phyloP scores from a whole-genome alignment of 2,888 invertebrate species.

The Torymus tubicola region DNA sequence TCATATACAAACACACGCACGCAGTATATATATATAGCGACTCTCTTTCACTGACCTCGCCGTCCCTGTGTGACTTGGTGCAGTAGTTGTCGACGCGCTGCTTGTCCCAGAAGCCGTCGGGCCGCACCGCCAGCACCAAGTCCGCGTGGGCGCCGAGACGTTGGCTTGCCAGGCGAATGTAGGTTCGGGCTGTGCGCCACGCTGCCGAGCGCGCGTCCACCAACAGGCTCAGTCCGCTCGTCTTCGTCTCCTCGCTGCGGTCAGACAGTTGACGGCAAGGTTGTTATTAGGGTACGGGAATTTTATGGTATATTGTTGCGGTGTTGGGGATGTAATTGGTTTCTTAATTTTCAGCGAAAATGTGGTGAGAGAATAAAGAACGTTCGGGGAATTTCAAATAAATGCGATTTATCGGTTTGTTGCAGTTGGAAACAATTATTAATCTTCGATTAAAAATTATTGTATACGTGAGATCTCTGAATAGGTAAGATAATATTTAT shows the following conservation, averaged over 20 bases:
- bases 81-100: constrained; percentile 82
- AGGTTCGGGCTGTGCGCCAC: constrained; percentile 81
- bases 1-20: background rate
- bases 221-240: constrained; percentile 80
- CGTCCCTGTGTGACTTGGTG: constrained; percentile 80
- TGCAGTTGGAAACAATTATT: too few species aligned
- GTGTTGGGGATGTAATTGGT: too few species aligned
- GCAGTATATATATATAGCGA: background rate
- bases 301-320: too few species aligned
- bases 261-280: too few species aligned
- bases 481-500: too few species aligned
- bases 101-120: constrained; percentile 87
- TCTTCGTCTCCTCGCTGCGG: constrained; percentile 74
- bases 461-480: too few species aligned
- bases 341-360: too few species aligned
- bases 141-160: constrained; percentile 73
- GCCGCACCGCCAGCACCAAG: constrained; percentile 82
- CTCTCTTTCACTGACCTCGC: constrained; percentile 77
- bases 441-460: too few species aligned
- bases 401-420: too few species aligned
- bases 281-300: too few species aligned
- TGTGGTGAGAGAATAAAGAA: too few species aligned
- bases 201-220: constrained; percentile 82
- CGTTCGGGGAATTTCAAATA: too few species aligned
- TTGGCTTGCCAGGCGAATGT: constrained; percentile 79